Evolutionary conservation across 2,888 invertebrate genomes (phyloP).

Genomic region (Mythimna ferrago): DNA sequence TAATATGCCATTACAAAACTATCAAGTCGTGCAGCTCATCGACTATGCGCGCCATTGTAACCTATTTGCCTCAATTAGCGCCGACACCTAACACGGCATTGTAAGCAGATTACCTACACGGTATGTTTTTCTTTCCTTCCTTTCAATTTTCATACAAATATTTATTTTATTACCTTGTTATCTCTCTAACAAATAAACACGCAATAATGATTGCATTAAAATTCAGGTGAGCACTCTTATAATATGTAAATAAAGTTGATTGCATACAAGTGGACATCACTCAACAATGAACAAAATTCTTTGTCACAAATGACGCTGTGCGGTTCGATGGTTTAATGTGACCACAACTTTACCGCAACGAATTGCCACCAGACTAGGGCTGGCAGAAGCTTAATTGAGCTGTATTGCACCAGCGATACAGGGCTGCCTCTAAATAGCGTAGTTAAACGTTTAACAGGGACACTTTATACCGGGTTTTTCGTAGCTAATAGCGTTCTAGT

Average conservation of each 20-base stretch:
- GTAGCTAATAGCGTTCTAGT: conserved; percentile 62
- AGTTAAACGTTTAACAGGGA: conserved; percentile 68
- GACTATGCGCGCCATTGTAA: conserved; percentile 47
- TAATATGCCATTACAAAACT: conserved; percentile 29
- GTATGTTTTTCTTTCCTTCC: conserved; percentile 24
- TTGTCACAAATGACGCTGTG: conserved; percentile 72
- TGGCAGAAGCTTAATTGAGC: conserved; percentile 79
- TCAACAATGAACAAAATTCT: conserved; percentile 64
- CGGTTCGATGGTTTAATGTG: conserved; percentile 77
- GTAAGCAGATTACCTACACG: conserved; percentile 45
- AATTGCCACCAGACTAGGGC: conserved; percentile 74
- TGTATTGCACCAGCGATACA: conserved; percentile 67
- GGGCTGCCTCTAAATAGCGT: conserved; percentile 65
- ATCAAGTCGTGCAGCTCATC: conserved; percentile 30
- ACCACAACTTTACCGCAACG: conserved; percentile 77
- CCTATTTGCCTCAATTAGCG: conserved; percentile 57
- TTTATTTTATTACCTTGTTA: conserved; percentile 20
- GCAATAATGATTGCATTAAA: conserved; percentile 47
- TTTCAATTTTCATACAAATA: conserved; percentile 22
- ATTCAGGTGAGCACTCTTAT: conserved; percentile 47
- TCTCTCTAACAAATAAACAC: conserved; percentile 26
- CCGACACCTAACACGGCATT: conserved; percentile 54
- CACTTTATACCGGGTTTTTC: conserved; percentile 66
- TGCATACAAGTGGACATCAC: conserved; percentile 56
- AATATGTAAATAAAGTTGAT: conserved; percentile 53